Base-by-base conservation (phyloP, 2,888 invertebrate species). In the Caenorhabditis becei region DNA sequence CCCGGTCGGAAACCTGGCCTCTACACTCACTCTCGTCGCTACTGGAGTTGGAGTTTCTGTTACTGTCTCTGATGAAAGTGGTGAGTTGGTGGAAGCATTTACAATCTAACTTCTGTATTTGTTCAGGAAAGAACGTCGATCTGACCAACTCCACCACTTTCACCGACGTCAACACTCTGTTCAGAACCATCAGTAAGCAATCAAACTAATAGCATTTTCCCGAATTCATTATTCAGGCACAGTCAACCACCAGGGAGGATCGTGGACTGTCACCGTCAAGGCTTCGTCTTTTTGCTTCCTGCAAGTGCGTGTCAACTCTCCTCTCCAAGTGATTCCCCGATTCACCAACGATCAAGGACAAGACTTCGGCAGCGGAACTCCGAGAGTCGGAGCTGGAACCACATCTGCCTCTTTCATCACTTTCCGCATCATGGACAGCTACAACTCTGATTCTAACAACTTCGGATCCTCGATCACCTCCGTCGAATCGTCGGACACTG, bases 351-450 rank as follows among this genome's bases (percentile, higher is more conserved):
- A 79, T 51, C 58, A 75, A 51, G 65, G 62, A 47, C 53, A 74
- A 16, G 85, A 85, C 44, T 85, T 66, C 44, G 80, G 61, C 14
- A 81, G 81, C 35, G 54, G 51, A 11, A 65, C 53, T 14, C 84
- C 82, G 24, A 69, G 78, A 54, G 75, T 75, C 11, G 82, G 82
- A 59, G 66, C 71, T 16, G 77, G 71, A 56, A 32, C 28, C 0
- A 32, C 2, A 1, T 0, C 47, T 0, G 26, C 61, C 3, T 75
- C 84, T 0, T 84, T 53, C 35, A 75, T 84, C 53, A 84, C 84
- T 7, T 80, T 82, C 80, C 82, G 84, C 23, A 65, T 84, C 20
- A 61, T 65, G 51, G 82, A 84, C n/a, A 82, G 69, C 37, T 72
- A 72, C 23, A 66, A 75, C 5, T 79, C 67, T 7, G 61, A 66